Evolutionary conservation across 2,797 vertebrate species (phyloP).

Genomic region (Chaetodon trifasciatus): DNA sequence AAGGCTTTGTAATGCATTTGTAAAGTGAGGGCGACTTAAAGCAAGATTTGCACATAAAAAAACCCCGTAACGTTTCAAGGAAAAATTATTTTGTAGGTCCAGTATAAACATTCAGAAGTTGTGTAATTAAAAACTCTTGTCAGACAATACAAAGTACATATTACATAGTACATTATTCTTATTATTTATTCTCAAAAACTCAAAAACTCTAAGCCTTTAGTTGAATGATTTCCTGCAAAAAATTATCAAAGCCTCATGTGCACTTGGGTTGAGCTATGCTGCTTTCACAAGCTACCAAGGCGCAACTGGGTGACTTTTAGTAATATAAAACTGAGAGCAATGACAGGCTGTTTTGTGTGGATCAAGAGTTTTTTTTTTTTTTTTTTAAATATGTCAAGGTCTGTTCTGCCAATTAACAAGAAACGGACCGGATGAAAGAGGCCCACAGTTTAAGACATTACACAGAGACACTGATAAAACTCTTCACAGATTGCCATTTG

Average conservation of each 20-base stretch:
- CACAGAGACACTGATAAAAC: not conserved
- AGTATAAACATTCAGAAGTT: not conserved
- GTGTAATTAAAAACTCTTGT: not conserved
- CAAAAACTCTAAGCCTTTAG: not conserved
- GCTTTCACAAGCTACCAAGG: not conserved
- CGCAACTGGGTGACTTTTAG: not conserved
- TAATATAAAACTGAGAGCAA: not conserved
- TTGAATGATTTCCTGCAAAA: not conserved
- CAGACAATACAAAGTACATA: not conserved
- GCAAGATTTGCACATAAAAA: not conserved
- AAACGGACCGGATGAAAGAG: not conserved
- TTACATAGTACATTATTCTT: not conserved
- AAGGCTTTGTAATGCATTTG: not conserved
- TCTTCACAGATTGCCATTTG: not conserved
- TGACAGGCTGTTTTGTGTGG: not conserved
- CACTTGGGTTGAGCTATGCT: constrained; percentile 17
- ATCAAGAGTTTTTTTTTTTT: not conserved
- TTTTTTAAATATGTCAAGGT: constrained; percentile 21
- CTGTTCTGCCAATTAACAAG: constrained; percentile 2
- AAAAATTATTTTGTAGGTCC: not conserved
- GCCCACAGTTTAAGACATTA: not conserved
- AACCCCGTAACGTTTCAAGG: not conserved
- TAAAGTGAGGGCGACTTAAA: not conserved
- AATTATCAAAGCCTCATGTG: not conserved
- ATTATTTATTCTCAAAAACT: not conserved